Base-by-base conservation (phyloP, 1,140 invertebrate genomes). In the Oedothorax gibbosus region DNA sequence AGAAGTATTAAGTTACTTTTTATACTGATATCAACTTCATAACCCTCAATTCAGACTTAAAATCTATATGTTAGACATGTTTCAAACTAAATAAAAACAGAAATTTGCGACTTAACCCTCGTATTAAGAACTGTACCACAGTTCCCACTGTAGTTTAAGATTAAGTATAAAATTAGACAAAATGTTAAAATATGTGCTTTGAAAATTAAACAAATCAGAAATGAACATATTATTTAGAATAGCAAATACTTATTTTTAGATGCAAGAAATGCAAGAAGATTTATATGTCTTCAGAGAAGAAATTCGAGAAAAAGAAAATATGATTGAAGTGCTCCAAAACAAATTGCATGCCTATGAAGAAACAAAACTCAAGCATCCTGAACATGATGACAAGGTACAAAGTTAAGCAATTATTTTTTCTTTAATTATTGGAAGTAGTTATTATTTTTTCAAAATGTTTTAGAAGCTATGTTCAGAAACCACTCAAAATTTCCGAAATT, bases 251-350 rank as follows among this genome's bases (percentile, higher is more conserved):
- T 60, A 7, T 15, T 54, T 71, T 57, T 49, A 81, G 78, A 53
- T 81, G 14, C 53, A 71, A 51, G 66, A 71, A 60, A 21, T 56
- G 9, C 51, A 62, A 20, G 50, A 8, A 11, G 51, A 51, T 18
- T n/a, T 81, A 3, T 50, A 21, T 60, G 66, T 65, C 51, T 49
- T 71, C 18, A 50, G 71, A 81, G 7, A n/a, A 49, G 78, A 81
- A 60, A 53, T 81, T 81, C 15, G 62, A 9, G 35, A 81, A 21
- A 81, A 71, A 62, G 66, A 81, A n/a, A 49, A 69, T 50, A 0
- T 71, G 15, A 81, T 81, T 18, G 20, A 20, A 21, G 5, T 20
- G 35, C 54, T 81, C 10, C 78, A 71, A 62, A 53, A 10, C 54
- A 51, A 51, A 18, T 18, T 53, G 9, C 14, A 35, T 71, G 15